phyloP scores from a whole-genome alignment of 2,113 vertebrate genomes.

The Serinus canaria region DNA sequence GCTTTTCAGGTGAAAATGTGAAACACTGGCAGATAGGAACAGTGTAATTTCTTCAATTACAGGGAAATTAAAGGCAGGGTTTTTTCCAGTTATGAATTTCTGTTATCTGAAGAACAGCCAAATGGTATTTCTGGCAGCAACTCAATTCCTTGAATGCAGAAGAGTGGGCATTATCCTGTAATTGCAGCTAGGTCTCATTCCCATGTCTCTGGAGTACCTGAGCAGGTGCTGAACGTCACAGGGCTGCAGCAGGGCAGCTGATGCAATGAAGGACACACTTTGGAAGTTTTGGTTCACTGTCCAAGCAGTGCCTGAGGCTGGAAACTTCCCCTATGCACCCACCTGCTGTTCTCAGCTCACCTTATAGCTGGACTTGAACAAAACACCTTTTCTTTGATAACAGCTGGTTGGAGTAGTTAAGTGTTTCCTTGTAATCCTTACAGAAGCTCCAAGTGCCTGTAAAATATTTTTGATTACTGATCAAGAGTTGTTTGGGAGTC shows the following conservation, averaged over 20 bases:
- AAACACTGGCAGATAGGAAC: background rate
- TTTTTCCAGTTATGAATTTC: background rate
- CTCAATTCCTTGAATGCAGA: background rate
- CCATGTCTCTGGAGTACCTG: background rate
- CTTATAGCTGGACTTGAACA: background rate
- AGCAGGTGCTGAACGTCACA: rapidly evolving
- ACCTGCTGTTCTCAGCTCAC: background rate
- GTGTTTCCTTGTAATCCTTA: background rate
- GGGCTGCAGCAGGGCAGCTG: background rate
- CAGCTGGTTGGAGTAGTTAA: background rate
- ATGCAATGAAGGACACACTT: rapidly evolving
- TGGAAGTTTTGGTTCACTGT: rapidly evolving
- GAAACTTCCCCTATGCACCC: background rate
- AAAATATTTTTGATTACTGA: background rate
- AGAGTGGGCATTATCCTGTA: background rate
- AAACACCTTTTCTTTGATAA: background rate
- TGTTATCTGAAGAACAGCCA: background rate
- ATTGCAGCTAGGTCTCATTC: background rate
- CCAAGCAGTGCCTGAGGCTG: background rate
- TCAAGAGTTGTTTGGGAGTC: background rate
- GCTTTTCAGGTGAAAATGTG: background rate
- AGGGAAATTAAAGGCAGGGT: background rate
- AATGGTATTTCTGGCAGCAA: background rate
- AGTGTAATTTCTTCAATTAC: background rate
- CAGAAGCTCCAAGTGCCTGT: background rate